Evolutionary conservation across 2,797 vertebrate genomes (phyloP).

Genomic region (Hirundo rustica): DNA sequence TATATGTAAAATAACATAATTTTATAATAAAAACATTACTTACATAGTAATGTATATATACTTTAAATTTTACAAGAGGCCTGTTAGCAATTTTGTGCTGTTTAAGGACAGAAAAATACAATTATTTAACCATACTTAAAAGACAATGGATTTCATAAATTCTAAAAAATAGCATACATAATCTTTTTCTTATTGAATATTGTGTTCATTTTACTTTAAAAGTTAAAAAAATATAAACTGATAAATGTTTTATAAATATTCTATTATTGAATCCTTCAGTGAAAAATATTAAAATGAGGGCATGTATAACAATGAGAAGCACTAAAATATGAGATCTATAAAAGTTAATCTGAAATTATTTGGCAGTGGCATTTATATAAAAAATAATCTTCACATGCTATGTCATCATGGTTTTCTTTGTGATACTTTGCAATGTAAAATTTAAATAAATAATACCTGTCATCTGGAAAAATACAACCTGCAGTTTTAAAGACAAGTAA

Average conservation of each 20-base stretch:
- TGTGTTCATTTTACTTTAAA: neutral
- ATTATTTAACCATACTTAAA: neutral
- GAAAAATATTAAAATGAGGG: neutral
- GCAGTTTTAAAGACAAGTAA: neutral
- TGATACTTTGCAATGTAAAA: neutral
- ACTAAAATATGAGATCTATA: neutral
- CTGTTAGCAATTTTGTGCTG: neutral
- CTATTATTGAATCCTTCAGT: neutral
- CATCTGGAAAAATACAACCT: neutral
- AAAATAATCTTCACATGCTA: neutral
- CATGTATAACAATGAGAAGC: neutral
- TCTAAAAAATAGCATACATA: neutral
- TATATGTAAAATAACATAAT: neutral
- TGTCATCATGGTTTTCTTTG: neutral
- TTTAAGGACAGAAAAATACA: neutral
- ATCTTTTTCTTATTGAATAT: neutral
- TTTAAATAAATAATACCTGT: neutral
- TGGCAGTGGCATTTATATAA: neutral
- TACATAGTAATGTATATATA: neutral
- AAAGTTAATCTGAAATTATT: neutral
- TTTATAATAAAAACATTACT: neutral
- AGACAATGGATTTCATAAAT: neutral
- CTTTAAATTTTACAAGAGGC: neutral
- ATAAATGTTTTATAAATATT: neutral
- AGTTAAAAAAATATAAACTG: neutral